Percentiles rank a stretch among this genome's conserved stretches.
Evolutionary conservation across 2,113 vertebrate genomes (phyloP).

Genomic region (Varanus komodoensis): DNA sequence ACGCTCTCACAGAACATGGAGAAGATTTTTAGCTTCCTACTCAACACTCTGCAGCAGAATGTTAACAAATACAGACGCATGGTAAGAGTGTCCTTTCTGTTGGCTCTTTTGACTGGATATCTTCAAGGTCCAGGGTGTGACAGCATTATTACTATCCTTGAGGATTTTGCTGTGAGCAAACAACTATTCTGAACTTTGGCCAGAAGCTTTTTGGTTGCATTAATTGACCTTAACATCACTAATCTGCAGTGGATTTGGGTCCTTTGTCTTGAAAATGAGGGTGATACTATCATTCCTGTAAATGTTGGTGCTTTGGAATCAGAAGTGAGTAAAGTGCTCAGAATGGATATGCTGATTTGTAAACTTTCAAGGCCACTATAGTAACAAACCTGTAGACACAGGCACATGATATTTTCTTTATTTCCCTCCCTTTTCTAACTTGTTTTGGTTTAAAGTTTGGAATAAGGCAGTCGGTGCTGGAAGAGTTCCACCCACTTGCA

Average conservation of each 20-base stretch:
- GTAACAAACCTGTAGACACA: neutral
- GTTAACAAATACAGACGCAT: constrained; percentile 86
- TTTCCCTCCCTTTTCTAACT: neutral
- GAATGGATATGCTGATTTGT: neutral
- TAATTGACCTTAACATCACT: neutral
- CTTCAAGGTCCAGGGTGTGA: neutral
- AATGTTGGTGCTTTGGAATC: neutral
- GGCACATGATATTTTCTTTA: neutral
- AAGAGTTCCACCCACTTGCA: neutral
- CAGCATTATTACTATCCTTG: fast-evolving
- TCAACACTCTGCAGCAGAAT: constrained; percentile 88
- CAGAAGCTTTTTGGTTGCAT: neutral
- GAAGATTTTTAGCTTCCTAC: constrained; percentile 91
- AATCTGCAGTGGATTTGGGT: neutral
- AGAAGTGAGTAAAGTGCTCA: neutral
- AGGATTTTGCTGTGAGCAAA: constrained; percentile 12
- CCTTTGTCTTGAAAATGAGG: neutral
- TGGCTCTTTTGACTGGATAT: neutral
- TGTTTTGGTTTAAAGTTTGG: neutral
- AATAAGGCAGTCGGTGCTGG: neutral
- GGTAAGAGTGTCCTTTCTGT: constrained; percentile 68
- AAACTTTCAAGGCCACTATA: neutral
- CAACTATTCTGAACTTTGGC: neutral
- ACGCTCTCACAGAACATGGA: constrained; percentile 97
- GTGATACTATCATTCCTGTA: neutral